Conservation (phyloP, 2,888 invertebrate genomes). For the Lumbricus terrestris region DNA sequence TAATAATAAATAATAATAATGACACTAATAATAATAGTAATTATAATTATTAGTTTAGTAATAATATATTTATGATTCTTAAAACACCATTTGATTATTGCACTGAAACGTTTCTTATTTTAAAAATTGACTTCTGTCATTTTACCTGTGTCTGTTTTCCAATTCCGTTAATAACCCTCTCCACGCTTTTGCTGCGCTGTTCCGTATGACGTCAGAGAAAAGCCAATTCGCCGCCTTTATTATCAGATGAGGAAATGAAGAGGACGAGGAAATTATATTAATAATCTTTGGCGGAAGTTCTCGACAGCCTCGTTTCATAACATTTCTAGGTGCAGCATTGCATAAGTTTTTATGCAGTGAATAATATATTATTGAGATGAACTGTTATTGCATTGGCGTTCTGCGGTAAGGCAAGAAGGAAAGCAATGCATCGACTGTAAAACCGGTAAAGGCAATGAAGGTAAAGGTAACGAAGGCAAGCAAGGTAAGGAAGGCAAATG, state of each 20-base stretch:
- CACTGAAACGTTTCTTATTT: background rate
- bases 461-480: too few relatives aligned
- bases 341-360: background rate
- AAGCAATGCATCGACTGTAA: too few relatives aligned
- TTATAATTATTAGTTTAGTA: too few relatives aligned
- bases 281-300: background rate
- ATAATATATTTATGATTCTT: background rate
- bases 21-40: too few relatives aligned
- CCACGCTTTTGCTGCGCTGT: background rate
- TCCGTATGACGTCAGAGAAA: background rate
- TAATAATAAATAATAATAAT: too few relatives aligned
- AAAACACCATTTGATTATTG: background rate
- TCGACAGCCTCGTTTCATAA: background rate
- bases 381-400: background rate
- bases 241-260: background rate
- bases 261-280: background rate
- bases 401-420: background rate
- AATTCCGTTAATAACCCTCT: background rate
- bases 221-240: background rate
- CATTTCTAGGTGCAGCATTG: background rate
- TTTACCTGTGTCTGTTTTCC: too few relatives aligned
- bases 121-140: background rate
- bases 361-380: background rate
- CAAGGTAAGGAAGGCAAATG: too few relatives aligned
- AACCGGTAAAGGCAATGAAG: too few relatives aligned